Evolutionary conservation across 1,140 invertebrate genomes (phyloP).

Genomic region (Drosophila nikananu): DNA sequence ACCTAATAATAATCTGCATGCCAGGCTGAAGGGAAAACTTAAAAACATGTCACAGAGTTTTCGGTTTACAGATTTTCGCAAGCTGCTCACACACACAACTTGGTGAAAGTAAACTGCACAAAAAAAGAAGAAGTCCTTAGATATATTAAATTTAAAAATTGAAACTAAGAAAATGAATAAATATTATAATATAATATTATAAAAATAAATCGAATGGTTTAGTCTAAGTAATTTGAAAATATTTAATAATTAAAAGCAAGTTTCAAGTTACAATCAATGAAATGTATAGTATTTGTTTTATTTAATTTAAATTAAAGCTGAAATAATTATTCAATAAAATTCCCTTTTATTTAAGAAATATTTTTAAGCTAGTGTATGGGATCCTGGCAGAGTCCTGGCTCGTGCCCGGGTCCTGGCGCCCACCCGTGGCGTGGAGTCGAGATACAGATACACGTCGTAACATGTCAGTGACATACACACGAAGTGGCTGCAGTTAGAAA

Average conservation of each 20-base stretch:
- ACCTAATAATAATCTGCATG: slow-evolving; percentile 83
- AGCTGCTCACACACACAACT: slow-evolving; percentile 69
- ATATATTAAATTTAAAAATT: background rate
- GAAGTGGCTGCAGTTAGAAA: slow-evolving; percentile 38
- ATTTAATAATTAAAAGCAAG: background rate
- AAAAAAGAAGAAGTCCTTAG: background rate
- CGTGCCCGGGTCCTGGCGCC: slow-evolving; percentile 18
- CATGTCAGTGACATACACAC: slow-evolving; percentile 75
- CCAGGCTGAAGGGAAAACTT: slow-evolving; percentile 68
- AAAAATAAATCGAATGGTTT: background rate
- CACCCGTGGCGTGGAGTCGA: slow-evolving; percentile 36
- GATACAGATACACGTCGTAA: slow-evolving; percentile 73
- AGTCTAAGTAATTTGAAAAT: background rate
- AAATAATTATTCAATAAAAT: background rate
- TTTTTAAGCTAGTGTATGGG: slow-evolving; percentile 1
- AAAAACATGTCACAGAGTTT: slow-evolving; percentile 83
- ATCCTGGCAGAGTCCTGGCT: background rate
- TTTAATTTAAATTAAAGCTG: background rate
- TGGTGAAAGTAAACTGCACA: slow-evolving; percentile 10
- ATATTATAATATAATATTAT: background rate
- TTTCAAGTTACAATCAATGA: background rate
- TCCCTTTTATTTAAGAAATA: background rate
- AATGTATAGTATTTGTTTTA: no score
- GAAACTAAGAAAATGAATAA: no score
- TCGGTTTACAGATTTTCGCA: slow-evolving; percentile 79